A percentile compares a stretch with the other conserved stretches of the same genome.
These are phyloP conservation scores for Campylorhamphus procurvoides DNA, from an alignment of 2,113 vertebrate genomes.

Conservation along the genomic window DNA sequence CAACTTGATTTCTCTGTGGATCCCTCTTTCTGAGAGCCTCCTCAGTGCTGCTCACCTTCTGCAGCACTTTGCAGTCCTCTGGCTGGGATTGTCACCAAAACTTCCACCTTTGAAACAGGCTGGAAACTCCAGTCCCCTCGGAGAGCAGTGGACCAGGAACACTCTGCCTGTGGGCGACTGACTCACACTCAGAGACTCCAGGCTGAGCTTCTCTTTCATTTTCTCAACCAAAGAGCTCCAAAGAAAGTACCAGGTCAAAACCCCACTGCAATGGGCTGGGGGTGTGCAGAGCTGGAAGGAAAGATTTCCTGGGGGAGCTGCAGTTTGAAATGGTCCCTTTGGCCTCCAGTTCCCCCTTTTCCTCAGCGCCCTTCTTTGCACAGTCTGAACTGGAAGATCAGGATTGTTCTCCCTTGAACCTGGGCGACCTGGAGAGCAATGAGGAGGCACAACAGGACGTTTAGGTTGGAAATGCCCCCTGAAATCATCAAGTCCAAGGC, in stretches of 20 bases:
- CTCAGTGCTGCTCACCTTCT: neutral
- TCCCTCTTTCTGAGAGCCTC: neutral
- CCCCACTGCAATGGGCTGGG: neutral
- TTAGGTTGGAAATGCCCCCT: neutral
- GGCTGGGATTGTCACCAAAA: neutral
- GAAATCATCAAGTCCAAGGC: neutral
- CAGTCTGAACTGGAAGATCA: fast-evolving
- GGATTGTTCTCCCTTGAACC: neutral
- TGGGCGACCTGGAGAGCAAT: neutral
- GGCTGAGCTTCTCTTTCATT: neutral
- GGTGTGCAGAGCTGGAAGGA: neutral
- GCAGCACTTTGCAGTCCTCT: neutral
- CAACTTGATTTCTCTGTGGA: neutral
- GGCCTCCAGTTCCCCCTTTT: neutral
- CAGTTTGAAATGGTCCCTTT: neutral
- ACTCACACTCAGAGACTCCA: neutral
- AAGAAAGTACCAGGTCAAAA: neutral
- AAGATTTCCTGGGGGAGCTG: neutral
- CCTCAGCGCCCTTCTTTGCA: fast-evolving
- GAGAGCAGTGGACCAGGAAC: fast-evolving
- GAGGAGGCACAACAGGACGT: neutral
- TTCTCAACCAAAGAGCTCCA: neutral
- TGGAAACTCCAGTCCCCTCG: neutral
- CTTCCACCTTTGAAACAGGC: neutral
- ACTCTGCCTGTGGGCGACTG: neutral